These are phyloP conservation scores for Ancistrus triradiatus DNA, from an alignment of 2,113 vertebrate genomes.

Conservation along the genomic window DNA sequence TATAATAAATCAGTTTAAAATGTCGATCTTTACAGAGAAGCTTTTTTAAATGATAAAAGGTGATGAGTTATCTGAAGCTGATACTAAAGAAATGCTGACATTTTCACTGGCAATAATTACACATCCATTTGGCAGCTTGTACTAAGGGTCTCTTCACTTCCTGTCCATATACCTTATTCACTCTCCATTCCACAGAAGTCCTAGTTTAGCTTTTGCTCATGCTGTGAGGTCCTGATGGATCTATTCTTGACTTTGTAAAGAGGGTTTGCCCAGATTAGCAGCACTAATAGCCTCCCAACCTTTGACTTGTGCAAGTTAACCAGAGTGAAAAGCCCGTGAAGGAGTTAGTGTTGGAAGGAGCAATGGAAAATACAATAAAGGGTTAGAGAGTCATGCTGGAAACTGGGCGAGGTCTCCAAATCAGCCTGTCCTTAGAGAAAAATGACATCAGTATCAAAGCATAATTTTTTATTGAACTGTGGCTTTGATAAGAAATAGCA, in stretches of 20 bases:
- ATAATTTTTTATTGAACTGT: too few species aligned
- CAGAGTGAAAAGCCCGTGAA: not conserved
- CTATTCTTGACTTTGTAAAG: constrained; percentile 62
- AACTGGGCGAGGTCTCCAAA: not conserved
- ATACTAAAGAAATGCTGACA: constrained; percentile 19
- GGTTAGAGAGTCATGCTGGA: not conserved
- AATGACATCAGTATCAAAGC: too few species aligned
- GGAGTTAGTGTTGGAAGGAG: not conserved
- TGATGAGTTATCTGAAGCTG: constrained; percentile 10
- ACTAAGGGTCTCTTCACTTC: not conserved
- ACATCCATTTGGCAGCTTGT: constrained; percentile 17
- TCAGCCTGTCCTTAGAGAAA: too few species aligned
- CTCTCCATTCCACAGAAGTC: constrained; percentile 39
- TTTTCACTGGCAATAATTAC: constrained; percentile 29
- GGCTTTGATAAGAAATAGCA: too few species aligned
- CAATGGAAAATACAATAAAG: not conserved
- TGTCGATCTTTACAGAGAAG: not conserved
- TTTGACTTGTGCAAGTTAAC: constrained; percentile 15
- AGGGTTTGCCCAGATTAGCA: constrained; percentile 68
- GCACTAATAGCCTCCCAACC: constrained; percentile 57
- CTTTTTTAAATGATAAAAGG: constrained; percentile 14
- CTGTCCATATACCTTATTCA: constrained; percentile 9
- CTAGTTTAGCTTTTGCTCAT: constrained; percentile 45
- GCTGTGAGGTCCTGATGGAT: constrained; percentile 46
- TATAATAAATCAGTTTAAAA: constrained; percentile 4